These are phyloP conservation scores for Sander vitreus DNA, from an alignment of 2,113 vertebrate genomes.

Conservation along the genomic window DNA sequence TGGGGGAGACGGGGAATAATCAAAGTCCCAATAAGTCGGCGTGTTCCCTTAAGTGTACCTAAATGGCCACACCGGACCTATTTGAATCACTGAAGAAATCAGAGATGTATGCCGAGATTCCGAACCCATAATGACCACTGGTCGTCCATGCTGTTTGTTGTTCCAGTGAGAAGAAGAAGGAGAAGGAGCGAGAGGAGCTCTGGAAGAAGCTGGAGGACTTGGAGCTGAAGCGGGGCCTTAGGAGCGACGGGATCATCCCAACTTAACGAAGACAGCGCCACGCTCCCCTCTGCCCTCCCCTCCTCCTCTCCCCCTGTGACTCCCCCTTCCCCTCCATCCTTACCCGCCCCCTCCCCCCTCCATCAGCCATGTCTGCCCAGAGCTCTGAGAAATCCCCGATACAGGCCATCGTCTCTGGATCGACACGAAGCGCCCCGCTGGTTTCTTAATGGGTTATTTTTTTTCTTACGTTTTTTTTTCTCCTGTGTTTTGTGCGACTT, in stretches of 20 bases:
- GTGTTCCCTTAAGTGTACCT: too few species aligned
- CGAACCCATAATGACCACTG: neutral
- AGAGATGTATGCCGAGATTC: neutral
- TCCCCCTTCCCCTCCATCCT: slow-evolving; percentile 38
- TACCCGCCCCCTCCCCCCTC: slow-evolving; percentile 2
- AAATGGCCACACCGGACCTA: neutral
- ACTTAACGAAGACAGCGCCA: slow-evolving; percentile 90
- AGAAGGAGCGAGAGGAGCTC: slow-evolving; percentile 98
- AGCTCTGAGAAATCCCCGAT: slow-evolving; percentile 50
- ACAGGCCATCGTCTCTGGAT: slow-evolving; percentile 86
- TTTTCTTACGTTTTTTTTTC: slow-evolving; percentile 78
- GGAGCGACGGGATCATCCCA: slow-evolving; percentile 96
- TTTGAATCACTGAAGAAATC: neutral
- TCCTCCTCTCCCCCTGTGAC: slow-evolving; percentile 28
- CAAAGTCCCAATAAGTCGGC: too few species aligned
- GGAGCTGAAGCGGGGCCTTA: slow-evolving; percentile 98
- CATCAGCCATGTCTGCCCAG: slow-evolving; percentile 76
- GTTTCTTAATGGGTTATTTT: slow-evolving; percentile 65
- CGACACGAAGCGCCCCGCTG: slow-evolving; percentile 87
- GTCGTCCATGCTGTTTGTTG: neutral
- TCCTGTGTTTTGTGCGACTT: slow-evolving; percentile 96
- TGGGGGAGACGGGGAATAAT: too few species aligned
- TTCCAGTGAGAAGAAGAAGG: slow-evolving; percentile 97
- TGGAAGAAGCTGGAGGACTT: slow-evolving; percentile 99
- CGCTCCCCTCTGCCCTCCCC: slow-evolving; percentile 84